Percentiles rank a stretch among this genome's conserved stretches.
These are phyloP conservation scores for Stictocephala bisonia DNA, from an alignment of 2,888 invertebrate species.

Conservation along the genomic window DNA sequence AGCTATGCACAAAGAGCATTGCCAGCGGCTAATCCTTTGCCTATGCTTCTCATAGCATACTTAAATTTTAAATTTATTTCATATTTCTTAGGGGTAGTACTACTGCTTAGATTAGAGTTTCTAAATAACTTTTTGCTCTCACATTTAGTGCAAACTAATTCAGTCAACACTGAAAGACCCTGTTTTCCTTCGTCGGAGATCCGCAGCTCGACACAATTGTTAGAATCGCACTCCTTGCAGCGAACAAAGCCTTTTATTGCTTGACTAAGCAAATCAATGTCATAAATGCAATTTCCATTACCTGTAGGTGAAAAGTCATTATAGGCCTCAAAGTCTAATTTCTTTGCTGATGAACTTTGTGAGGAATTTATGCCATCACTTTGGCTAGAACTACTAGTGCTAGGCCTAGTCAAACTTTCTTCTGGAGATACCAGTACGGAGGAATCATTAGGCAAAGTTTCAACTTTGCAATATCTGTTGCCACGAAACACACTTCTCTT, in stretches of 20 bases:
- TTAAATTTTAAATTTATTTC: constrained; percentile 39
- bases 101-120: neutral
- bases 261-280: constrained; percentile 8
- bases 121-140: neutral
- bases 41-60: constrained; percentile 26
- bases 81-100: constrained; percentile 2
- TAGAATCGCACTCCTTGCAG: neutral
- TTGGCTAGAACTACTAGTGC: no score
- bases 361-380: no score
- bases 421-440: no score
- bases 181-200: neutral
- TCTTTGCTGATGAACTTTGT: constrained; percentile 24
- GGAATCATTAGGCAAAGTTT: no score
- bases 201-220: neutral
- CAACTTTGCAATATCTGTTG: no score
- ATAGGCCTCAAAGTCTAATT: neutral
- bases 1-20: constrained; percentile 6
- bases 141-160: neutral
- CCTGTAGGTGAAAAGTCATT: neutral
- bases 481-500: no score
- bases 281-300: constrained; percentile 18
- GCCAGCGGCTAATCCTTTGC: constrained; percentile 7
- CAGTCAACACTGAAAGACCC: neutral
- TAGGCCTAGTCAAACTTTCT: no score
- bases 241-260: neutral